phyloP scores from a whole-genome alignment of 2,797 vertebrate genomes.

The Pipistrellus nathusii region DNA sequence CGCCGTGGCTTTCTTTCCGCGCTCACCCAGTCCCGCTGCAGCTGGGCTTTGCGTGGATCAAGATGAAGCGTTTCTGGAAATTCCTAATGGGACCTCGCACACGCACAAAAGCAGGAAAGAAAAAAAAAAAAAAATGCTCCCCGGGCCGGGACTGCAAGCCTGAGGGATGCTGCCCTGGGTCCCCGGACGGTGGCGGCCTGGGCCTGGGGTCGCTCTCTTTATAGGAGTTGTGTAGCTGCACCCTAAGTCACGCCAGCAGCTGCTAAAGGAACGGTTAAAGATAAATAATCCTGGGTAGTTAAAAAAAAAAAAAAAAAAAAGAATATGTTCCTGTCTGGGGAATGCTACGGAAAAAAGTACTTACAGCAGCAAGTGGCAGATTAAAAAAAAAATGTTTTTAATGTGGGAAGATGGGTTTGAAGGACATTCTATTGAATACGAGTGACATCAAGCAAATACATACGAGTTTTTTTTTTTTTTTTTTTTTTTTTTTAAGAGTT shows the following conservation, averaged over 20 bases:
- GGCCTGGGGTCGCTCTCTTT: constrained; percentile 72
- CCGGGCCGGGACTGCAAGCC: constrained; percentile 16
- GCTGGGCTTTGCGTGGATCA: constrained; percentile 83
- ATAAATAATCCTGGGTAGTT: constrained; percentile 85
- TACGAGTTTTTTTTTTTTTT: no score
- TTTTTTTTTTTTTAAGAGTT: no score
- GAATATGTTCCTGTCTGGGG: constrained; percentile 75
- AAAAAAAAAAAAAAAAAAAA: constrained; percentile 69
- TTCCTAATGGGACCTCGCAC: constrained; percentile 78
- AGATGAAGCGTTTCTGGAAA: constrained; percentile 83
- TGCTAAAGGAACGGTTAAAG: constrained; percentile 86
- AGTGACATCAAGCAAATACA: constrained; percentile 13
- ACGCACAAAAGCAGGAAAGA: constrained; percentile 34
- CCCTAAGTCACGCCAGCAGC: constrained; percentile 85
- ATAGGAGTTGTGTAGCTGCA: constrained; percentile 78
- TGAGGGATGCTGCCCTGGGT: neutral
- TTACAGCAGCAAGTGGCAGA: constrained; percentile 77
- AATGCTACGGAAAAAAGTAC: constrained; percentile 74
- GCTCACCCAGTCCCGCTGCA: constrained; percentile 84
- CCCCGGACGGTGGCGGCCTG: neutral
- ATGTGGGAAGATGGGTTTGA: constrained; percentile 63
- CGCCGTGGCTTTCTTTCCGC: constrained; percentile 81
- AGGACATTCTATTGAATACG: constrained; percentile 46
- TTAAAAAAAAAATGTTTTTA: constrained; percentile 39
- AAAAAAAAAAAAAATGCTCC: neutral